phyloP scores from a whole-genome alignment of 2,113 vertebrate species.

The Candoia aspera region DNA sequence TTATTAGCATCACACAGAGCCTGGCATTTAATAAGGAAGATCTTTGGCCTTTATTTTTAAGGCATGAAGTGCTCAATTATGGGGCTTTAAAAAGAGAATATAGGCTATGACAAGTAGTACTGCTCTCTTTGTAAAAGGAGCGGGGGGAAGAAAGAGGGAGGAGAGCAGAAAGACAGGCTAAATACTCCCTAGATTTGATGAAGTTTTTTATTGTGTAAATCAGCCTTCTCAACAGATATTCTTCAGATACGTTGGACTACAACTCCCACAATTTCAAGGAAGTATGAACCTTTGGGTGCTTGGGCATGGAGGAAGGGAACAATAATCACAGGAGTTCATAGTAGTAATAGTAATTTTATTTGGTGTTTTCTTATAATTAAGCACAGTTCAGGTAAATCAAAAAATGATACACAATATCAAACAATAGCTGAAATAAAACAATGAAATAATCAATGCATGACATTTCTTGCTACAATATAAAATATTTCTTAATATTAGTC shows the following conservation, averaged over 20 bases:
- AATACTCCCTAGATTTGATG: background rate
- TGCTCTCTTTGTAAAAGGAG: background rate
- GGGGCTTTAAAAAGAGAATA: slow-evolving; percentile 1
- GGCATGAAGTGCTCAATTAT: slow-evolving; percentile 51
- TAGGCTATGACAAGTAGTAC: background rate
- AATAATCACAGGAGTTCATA: background rate
- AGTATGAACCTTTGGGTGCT: background rate
- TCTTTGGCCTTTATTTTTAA: slow-evolving; percentile 45
- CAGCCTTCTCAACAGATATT: background rate
- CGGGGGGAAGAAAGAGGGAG: too few relatives aligned
- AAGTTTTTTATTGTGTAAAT: background rate
- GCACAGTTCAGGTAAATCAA: background rate
- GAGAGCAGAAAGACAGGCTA: background rate
- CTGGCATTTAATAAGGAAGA: slow-evolving; percentile 57
- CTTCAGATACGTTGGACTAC: background rate
- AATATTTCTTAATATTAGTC: too few relatives aligned
- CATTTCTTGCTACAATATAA: too few relatives aligned
- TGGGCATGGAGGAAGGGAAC: background rate
- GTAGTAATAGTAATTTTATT: background rate
- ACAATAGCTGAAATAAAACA: background rate
- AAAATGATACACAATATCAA: background rate
- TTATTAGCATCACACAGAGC: slow-evolving; percentile 62
- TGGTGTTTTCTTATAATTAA: background rate
- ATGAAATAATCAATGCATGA: background rate
- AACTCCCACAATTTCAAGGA: background rate